Base-by-base conservation (phyloP, 2,113 vertebrate genomes). In the Calidris pygmaea region DNA sequence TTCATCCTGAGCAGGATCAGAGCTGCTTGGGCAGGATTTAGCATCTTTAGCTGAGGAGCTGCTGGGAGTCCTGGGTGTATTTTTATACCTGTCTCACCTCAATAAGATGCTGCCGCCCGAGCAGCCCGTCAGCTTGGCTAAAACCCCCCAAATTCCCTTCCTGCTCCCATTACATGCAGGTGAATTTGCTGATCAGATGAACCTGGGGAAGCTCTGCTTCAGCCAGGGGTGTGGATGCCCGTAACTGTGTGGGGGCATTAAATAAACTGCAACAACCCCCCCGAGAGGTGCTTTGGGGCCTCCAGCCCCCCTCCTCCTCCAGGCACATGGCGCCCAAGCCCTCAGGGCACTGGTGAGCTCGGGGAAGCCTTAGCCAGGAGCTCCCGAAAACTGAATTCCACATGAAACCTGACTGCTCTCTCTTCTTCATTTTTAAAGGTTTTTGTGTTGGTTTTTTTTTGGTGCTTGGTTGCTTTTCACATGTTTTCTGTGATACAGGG, bases 1-100 rank as follows among this genome's bases (percentile, higher is more conserved):
- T 89, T 75, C 71, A 22, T 5, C 21, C 87, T 96, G 94, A 97
- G 96, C 89, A 92, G 96, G 96, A 96, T 94, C 96, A 96, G 93
- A 56, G 52, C 76, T 26, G 56, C 85, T 47, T 48, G 88, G 84
- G 63, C 26, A 50, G 96, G 97, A 94, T 97, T 96, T 95, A 88
- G 3, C n/a, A 52, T 34, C 79, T 74, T 96, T 65, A 96, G 83
- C 90, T 4, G 1, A 27, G 71, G 76, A 87, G 82, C 86, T 73
- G 39, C 75, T 19, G 45, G 30, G 37, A 83, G 55, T 6, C 67
- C 58, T 1, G 60, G 60, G 81, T 84, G 68, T 79, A 59, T 79
- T 90, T 96, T 84, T 79, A 78, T 71, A 78, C 65, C 50, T 50
- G 53, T 7, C 71, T 87, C 76, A 22, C 50, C 70, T 5, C 2